A percentile compares a stretch with the other conserved stretches of the same genome.
Conservation (phyloP, 1,140 invertebrate genomes). For the Aradophagus sp. region DNA sequence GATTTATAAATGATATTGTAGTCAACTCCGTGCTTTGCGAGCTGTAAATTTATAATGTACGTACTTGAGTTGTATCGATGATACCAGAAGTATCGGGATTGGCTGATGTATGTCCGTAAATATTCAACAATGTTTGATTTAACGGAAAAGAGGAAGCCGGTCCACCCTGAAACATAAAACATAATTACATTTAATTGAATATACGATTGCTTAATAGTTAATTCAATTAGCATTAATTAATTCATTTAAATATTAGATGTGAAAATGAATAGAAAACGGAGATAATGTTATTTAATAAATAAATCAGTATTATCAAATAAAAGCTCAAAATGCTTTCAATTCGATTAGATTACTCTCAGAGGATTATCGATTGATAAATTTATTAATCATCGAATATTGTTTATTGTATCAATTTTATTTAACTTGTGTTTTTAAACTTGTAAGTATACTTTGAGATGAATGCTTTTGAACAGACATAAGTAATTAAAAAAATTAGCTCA, state of each 20-base stretch:
- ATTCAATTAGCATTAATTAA: constrained; percentile 2
- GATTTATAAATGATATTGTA: constrained; percentile 1
- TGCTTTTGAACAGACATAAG: too few relatives aligned
- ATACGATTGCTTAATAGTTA: constrained; percentile 25
- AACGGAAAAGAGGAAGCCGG: constrained; percentile 65
- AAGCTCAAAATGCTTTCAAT: too few relatives aligned
- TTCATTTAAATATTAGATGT: background rate
- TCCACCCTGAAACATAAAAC: constrained; percentile 65
- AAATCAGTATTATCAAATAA: too few relatives aligned
- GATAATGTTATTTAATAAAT: too few relatives aligned
- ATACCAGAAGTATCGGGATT: constrained; percentile 66
- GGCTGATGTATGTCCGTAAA: constrained; percentile 69
- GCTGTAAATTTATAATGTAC: constrained; percentile 50
- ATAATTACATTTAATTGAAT: constrained; percentile 17
- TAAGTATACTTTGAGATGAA: too few relatives aligned
- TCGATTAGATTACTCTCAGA: too few relatives aligned
- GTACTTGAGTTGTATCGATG: constrained; percentile 68
- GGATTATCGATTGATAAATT: too few relatives aligned
- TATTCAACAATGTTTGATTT: constrained; percentile 70
- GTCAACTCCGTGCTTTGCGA: background rate
- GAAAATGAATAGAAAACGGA: constrained; percentile 14
- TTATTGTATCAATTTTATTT: too few relatives aligned
- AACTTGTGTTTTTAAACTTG: too few relatives aligned
- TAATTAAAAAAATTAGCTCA: too few relatives aligned
- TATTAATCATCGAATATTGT: too few relatives aligned